Percentiles rank a stretch among this genome's conserved stretches.
phyloP scores from a whole-genome alignment of 2,113 vertebrate species.

The Notechis scutatus region DNA sequence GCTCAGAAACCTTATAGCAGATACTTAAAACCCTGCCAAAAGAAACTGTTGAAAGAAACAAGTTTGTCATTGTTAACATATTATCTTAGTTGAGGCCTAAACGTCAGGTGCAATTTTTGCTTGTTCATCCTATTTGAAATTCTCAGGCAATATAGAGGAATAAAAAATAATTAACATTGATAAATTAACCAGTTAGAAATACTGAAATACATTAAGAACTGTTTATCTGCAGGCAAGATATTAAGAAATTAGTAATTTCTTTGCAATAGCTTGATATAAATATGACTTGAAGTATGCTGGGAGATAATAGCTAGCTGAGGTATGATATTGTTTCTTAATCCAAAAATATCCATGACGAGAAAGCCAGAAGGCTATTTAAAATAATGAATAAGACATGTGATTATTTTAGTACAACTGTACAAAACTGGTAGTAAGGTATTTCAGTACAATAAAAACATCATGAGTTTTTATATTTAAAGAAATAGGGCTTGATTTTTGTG shows the following conservation, averaged over 20 bases:
- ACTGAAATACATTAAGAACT: not conserved
- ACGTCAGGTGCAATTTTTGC: not conserved
- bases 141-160: not conserved
- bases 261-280: not conserved
- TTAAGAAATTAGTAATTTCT: not conserved
- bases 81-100: not conserved
- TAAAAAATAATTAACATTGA: not conserved
- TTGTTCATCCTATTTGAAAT: not conserved
- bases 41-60: not conserved
- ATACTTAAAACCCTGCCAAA: not conserved
- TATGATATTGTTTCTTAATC: not conserved
- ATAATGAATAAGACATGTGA: not conserved
- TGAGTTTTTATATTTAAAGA: not conserved
- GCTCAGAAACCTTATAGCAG: not conserved
- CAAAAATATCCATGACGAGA: not conserved
- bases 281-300: not conserved
- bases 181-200: not conserved
- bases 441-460: not conserved
- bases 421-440: not conserved
- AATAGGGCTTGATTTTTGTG: not conserved
- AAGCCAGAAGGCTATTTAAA: not conserved
- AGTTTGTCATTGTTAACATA: not conserved
- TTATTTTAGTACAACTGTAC: not conserved
- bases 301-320: not conserved
- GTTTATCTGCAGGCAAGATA: not conserved